Percentiles rank a stretch among this genome's conserved stretches.
Evolutionary conservation across 1,140 invertebrate genomes (phyloP).

Genomic region (Leptonema lineaticorne): DNA sequence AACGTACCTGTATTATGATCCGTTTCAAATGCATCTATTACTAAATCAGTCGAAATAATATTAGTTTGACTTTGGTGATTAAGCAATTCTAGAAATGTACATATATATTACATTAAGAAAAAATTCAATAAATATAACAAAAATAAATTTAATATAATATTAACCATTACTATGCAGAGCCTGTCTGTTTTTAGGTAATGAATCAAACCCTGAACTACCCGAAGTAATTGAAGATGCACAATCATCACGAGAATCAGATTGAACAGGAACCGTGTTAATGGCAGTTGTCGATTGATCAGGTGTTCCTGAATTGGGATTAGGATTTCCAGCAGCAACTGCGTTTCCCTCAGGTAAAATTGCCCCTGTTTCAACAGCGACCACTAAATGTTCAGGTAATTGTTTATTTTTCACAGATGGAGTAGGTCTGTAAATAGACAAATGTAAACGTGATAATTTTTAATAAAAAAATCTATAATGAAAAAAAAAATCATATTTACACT

Average conservation of each 20-base stretch:
- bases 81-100: slow-evolving; percentile 44
- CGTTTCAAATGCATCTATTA: slow-evolving; percentile 28
- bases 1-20: slow-evolving; percentile 21
- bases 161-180: slow-evolving; percentile 56
- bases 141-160: background rate
- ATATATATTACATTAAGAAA: slow-evolving; percentile 14
- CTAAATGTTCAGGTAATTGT: slow-evolving; percentile 50
- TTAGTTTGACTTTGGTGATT: slow-evolving; percentile 48
- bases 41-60: slow-evolving; percentile 43
- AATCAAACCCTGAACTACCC: slow-evolving; percentile 79
- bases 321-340: slow-evolving; percentile 45
- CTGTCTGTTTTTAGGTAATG: slow-evolving; percentile 75
- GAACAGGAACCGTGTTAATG: slow-evolving; percentile 41
- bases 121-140: background rate
- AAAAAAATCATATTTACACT: slow-evolving; percentile 71
- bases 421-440: slow-evolving; percentile 55
- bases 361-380: slow-evolving; percentile 48
- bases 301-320: slow-evolving; percentile 23
- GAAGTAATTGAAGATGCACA: slow-evolving; percentile 72
- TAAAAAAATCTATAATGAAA: background rate
- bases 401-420: slow-evolving; percentile 70
- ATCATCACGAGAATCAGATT: slow-evolving; percentile 59
- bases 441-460: slow-evolving; percentile 12
- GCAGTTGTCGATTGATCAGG: slow-evolving; percentile 37
- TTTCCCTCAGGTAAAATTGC: slow-evolving; percentile 45